A percentile compares a stretch with the other conserved stretches of the same genome.
These are phyloP conservation scores for Epinephelus awoara DNA, from an alignment of 2,797 vertebrate genomes.

Conservation along the genomic window DNA sequence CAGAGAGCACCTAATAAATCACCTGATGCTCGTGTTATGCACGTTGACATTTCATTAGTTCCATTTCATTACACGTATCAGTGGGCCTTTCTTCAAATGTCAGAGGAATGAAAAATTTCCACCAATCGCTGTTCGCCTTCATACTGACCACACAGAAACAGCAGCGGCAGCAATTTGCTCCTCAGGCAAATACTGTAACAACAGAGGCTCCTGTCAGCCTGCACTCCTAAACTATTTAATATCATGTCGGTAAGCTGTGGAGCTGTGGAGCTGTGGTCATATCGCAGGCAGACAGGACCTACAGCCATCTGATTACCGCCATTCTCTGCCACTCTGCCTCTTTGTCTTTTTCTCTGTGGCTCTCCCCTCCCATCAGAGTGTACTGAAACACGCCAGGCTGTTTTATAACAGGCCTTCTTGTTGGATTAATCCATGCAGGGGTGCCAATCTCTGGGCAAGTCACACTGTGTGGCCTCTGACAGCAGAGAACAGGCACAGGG, in stretches of 20 bases:
- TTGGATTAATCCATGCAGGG: slow-evolving; percentile 72
- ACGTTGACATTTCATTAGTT: slow-evolving; percentile 71
- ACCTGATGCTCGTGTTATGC: slow-evolving; percentile 57
- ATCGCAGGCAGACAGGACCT: slow-evolving; percentile 45
- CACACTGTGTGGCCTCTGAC: slow-evolving; percentile 44
- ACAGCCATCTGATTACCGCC: slow-evolving; percentile 46
- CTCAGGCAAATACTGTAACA: slow-evolving; percentile 2
- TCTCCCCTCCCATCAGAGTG: slow-evolving; percentile 51
- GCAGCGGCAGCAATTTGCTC: slow-evolving; percentile 9
- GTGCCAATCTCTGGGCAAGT: slow-evolving; percentile 65
- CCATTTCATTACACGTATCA: slow-evolving; percentile 65
- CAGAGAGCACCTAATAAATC: slow-evolving; percentile 60
- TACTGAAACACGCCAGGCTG: slow-evolving; percentile 69
- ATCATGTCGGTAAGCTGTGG: slow-evolving; percentile 44
- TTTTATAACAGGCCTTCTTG: slow-evolving; percentile 78
- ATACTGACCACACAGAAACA: slow-evolving; percentile 35
- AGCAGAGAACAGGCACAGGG: slow-evolving; percentile 26
- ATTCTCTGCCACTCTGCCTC: slow-evolving; percentile 25
- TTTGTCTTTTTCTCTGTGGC: slow-evolving; percentile 36
- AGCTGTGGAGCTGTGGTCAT: slow-evolving; percentile 20
- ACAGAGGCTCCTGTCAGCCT: slow-evolving; percentile 39
- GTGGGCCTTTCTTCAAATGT: slow-evolving; percentile 55
- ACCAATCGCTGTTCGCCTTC: slow-evolving; percentile 10
- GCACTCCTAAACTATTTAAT: slow-evolving; percentile 44
- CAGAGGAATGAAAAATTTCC: slow-evolving; percentile 48